Base-by-base conservation (phyloP, 2,888 invertebrate species). In the Perizoma affinitatum region DNA sequence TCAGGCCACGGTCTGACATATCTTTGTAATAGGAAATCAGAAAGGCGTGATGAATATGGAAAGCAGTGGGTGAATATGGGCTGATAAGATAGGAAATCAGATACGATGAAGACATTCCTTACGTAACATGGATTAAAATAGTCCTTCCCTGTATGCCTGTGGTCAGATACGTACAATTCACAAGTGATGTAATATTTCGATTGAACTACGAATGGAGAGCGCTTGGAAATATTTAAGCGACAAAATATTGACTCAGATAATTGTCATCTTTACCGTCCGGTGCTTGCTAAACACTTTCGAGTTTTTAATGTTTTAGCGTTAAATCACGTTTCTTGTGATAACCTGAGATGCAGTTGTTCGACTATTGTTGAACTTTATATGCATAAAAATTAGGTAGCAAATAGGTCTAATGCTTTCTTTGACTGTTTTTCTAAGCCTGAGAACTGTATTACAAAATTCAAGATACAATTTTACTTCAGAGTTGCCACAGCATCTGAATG, bases 251-350 rank as follows among this genome's bases (percentile, higher is more conserved):
- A 48, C 36, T 47, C 10, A 35, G 7, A 9, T 10, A 42, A 7
- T 7, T 7, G 40, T 40, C 40, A 40, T 42, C 4, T 10, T 42
- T 10, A 22, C 10, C 10, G 42, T 42, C 45, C 7, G 22, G 5
- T n/a, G 40, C 46, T 54, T 33, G 40, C 54, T 40, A 40, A 54
- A 54, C 54, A 48, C 51, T 51, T 50, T 46, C 4, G 46, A 46
- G 40, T 54, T 54, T 47, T 11, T 35, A 34, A 46, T 46, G 10
- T 42, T 47, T 47, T 8, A 22, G 36, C 47, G 38, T 10, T 38
- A 10, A 9, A 42, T 48, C 54, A 54, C 54, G 46, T 54, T 54
- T 44, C 6, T n/a, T 35, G 35, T 35, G 35, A 47, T 35, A 22
- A 35, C 5, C 9, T 41, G 22, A 47, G 42, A 54, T 10, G 44